These are phyloP conservation scores for Drosophila orena DNA, from an alignment of 1,140 invertebrate genomes.

Conservation along the genomic window DNA sequence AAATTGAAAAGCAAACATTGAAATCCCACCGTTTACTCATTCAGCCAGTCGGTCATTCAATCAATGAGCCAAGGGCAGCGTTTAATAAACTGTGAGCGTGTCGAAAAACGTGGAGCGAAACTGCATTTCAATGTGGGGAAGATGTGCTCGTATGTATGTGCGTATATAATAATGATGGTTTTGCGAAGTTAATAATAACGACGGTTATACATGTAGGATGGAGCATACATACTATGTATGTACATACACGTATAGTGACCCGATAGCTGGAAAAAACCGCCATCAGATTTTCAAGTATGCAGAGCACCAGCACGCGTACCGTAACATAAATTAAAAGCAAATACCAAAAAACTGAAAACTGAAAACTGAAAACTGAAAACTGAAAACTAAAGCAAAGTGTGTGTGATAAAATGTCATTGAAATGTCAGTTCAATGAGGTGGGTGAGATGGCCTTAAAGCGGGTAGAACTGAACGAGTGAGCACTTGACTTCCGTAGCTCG, in stretches of 20 bases:
- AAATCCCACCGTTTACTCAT: conserved; percentile 9
- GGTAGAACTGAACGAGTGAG: conserved; percentile 30
- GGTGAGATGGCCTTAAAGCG: conserved; percentile 11
- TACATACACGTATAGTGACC: no score
- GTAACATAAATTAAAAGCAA: no score
- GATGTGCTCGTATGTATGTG: neutral
- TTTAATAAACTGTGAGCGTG: conserved; percentile 48
- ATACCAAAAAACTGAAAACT: neutral
- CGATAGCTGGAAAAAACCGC: neutral
- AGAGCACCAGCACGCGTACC: conserved; percentile 25
- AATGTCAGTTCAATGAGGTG: conserved; percentile 54
- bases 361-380: conserved; percentile 11
- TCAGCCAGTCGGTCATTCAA: conserved; percentile 22
- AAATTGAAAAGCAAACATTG: conserved; percentile 47
- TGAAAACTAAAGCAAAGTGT: conserved; percentile 27
- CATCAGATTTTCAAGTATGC: conserved; percentile 50
- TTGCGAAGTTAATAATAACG: conserved; percentile 12
- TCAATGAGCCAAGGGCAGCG: conserved; percentile 40
- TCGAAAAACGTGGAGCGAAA: conserved; percentile 27
- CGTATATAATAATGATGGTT: conserved; percentile 16
- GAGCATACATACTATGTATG: no score
- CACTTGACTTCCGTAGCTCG: conserved; percentile 33
- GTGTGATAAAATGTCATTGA: conserved; percentile 61
- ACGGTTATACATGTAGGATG: conserved; percentile 15
- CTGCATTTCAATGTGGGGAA: conserved; percentile 49